phyloP scores from a whole-genome alignment of 2,113 vertebrate genomes.

The Osmerus mordax region DNA sequence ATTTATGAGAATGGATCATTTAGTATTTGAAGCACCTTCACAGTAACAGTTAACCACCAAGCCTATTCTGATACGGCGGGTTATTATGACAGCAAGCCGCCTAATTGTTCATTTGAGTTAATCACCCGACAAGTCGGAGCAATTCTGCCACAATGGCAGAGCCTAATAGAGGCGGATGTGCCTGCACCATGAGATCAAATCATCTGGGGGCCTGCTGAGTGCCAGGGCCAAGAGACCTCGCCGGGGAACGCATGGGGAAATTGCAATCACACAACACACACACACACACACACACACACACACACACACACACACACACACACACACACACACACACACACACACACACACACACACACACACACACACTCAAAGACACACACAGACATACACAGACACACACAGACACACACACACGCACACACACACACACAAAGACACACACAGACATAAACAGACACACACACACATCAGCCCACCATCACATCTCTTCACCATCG shows the following conservation, averaged over 20 bases:
- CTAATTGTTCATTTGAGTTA: conserved; percentile 74
- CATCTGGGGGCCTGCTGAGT: conserved; percentile 41
- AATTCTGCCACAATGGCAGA: conserved; percentile 63
- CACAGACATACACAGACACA: too few species aligned
- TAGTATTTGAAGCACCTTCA: conserved; percentile 62
- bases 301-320: too few species aligned
- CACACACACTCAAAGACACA: too few species aligned
- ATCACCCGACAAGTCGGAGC: conserved; percentile 68
- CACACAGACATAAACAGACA: too few species aligned
- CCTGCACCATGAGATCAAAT: conserved; percentile 53
- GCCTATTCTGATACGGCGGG: conserved; percentile 50
- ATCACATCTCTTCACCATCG: too few species aligned
- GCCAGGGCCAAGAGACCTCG: conserved; percentile 26
- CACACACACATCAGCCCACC: too few species aligned
- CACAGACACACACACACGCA: too few species aligned
- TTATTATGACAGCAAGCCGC: conserved; percentile 68
- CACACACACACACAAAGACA: too few species aligned
- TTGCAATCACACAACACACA: background rate
- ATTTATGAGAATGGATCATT: conserved; percentile 62
- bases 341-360: too few species aligned
- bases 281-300: background rate
- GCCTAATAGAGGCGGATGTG: conserved; percentile 64
- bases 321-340: too few species aligned
- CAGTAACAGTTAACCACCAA: conserved; percentile 47
- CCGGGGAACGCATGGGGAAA: conserved; percentile 17